Conservation (phyloP, 35 echinoderm and acorn worm genomes). For the Eucidaris tribuloides region DNA sequence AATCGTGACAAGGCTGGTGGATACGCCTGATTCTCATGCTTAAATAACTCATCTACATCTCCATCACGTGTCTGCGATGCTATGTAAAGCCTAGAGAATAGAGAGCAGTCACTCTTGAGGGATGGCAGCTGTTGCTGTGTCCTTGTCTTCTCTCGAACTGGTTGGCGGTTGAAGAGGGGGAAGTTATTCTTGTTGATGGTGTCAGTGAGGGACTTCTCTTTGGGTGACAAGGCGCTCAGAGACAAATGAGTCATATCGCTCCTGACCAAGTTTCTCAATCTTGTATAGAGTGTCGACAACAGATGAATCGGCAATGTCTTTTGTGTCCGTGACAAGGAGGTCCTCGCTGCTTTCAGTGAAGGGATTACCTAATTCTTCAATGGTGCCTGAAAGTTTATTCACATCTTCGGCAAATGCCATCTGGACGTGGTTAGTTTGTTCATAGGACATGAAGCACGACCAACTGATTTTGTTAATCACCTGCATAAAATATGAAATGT, state of each 20-base stretch:
- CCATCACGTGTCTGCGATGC: constrained; percentile 48
- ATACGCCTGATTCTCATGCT: constrained; percentile 51
- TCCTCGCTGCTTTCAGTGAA: constrained; percentile 33
- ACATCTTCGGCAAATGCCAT: constrained; percentile 34
- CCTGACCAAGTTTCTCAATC: constrained; percentile 4
- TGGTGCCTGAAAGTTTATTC: background rate
- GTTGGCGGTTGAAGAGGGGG: constrained; percentile 22
- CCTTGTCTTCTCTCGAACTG: background rate
- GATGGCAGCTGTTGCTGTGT: background rate
- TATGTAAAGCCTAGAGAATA: constrained; percentile 60
- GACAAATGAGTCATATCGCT: constrained; percentile 27
- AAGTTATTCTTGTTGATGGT: constrained; percentile 44
- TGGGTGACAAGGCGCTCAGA: constrained; percentile 27
- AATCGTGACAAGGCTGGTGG: constrained; percentile 16
- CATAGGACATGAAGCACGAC: no score
- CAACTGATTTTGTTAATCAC: no score
- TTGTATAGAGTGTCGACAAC: constrained; percentile 12
- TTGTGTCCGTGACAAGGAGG: constrained; percentile 24
- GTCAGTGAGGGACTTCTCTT: constrained; percentile 12
- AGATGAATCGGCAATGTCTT: constrained; percentile 12
- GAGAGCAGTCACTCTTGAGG: constrained; percentile 35
- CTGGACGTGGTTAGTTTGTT: constrained; percentile 4
- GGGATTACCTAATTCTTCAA: constrained; percentile 57
- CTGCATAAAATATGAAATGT: no score
- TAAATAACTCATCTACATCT: constrained; percentile 43